Percentiles rank a stretch among this genome's conserved stretches.
Conservation (phyloP, 2,888 invertebrate species). For the Encarsia formosa region DNA sequence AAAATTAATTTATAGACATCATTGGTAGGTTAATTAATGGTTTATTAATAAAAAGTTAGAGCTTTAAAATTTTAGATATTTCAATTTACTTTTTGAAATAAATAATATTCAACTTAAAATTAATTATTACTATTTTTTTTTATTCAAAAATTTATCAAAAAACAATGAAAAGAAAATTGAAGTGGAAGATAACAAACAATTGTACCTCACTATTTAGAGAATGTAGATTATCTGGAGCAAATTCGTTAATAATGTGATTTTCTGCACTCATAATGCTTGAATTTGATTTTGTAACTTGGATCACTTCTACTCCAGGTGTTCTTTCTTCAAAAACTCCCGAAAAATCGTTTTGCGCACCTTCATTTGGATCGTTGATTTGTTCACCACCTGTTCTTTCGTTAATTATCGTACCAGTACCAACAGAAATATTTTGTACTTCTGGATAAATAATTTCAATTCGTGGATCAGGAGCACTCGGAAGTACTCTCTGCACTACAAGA, state of each 20-base stretch:
- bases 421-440: slow-evolving; percentile 27
- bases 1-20: slow-evolving; percentile 25
- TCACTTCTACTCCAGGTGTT: slow-evolving; percentile 27
- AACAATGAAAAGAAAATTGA: too few relatives aligned
- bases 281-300: slow-evolving; percentile 42
- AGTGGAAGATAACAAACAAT: background rate
- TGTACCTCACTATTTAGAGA: slow-evolving; percentile 71
- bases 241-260: slow-evolving; percentile 45
- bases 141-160: too few relatives aligned
- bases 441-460: slow-evolving; percentile 17
- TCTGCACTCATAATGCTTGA: slow-evolving; percentile 50
- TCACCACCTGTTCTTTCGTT: slow-evolving; percentile 21
- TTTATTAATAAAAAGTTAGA: too few relatives aligned
- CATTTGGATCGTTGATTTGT: slow-evolving; percentile 26
- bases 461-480: slow-evolving; percentile 64
- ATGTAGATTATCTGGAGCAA: slow-evolving; percentile 55
- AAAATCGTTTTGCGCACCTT: slow-evolving; percentile 32
- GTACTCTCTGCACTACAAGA: slow-evolving; percentile 71
- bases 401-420: slow-evolving; percentile 27
- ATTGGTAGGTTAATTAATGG: background rate
- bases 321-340: slow-evolving; percentile 35
- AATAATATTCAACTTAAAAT: too few relatives aligned
- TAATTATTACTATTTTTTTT: too few relatives aligned
- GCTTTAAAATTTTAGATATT: too few relatives aligned
- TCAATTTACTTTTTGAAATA: too few relatives aligned